Evolutionary conservation across 2,888 invertebrate species (phyloP).

Genomic region (Drosophila suboccidentalis): DNA sequence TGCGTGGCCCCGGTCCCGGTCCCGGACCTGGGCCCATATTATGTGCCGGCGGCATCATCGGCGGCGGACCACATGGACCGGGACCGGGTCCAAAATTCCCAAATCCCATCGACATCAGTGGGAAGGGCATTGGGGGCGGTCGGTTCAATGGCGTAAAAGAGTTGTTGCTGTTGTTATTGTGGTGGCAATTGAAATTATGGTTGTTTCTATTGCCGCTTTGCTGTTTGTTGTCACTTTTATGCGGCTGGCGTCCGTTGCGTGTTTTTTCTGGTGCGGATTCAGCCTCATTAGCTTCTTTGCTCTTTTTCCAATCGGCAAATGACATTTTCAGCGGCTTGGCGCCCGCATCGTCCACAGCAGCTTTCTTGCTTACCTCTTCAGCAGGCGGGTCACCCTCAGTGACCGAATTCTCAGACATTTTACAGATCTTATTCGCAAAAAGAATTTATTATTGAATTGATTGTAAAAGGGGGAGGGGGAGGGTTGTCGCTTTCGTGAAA

Average conservation of each 20-base stretch:
- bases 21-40: conserved; percentile 32
- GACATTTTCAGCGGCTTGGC: conserved; percentile 60
- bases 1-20: conserved; percentile 27
- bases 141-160: conserved; percentile 48
- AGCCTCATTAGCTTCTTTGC: conserved; percentile 55
- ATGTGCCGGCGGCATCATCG: conserved; percentile 37
- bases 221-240: conserved; percentile 31
- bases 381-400: conserved; percentile 17
- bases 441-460: conserved; percentile 14
- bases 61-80: conserved; percentile 34
- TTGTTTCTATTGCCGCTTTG: conserved; percentile 30
- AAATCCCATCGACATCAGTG: conserved; percentile 59
- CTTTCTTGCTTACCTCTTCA: conserved; percentile 4
- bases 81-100: conserved; percentile 57
- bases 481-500: conserved; percentile 23
- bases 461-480: conserved; percentile 4
- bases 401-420: conserved; percentile 61
- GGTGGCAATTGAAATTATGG: conserved; percentile 26
- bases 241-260: conserved; percentile 30
- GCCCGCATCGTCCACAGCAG: conserved; percentile 11
- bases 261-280: conserved; percentile 11
- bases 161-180: conserved; percentile 39
- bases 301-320: conserved; percentile 77
- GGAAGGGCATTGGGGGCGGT: conserved; percentile 65
- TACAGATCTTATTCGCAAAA: conserved; percentile 7